Evolutionary conservation across 2,113 vertebrate species (phyloP).

Genomic region (Caranx ignobilis): DNA sequence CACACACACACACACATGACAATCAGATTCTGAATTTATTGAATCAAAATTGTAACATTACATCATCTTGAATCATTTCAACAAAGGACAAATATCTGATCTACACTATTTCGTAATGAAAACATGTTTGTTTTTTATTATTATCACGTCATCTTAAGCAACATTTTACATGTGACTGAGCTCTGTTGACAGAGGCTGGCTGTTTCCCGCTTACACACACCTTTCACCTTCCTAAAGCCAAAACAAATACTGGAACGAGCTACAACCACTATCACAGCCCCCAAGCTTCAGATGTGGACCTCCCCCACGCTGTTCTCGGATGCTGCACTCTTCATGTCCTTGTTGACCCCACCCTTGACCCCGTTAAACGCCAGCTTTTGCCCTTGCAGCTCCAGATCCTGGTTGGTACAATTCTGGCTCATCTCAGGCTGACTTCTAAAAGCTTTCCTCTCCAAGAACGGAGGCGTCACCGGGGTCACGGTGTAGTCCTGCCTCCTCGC

Average conservation of each 20-base stretch:
- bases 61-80: neutral
- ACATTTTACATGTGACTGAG: constrained; percentile 40
- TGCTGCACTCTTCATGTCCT: constrained; percentile 33
- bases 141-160: neutral
- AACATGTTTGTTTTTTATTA: neutral
- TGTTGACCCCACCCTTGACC: constrained; percentile 23
- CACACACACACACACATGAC: neutral
- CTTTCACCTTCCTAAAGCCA: neutral
- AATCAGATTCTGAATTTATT: constrained; percentile 28
- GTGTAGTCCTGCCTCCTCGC: constrained; percentile 83
- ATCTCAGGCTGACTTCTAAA: constrained; percentile 75
- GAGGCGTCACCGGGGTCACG: constrained; percentile 80
- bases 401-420: constrained; percentile 86
- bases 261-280: neutral
- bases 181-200: constrained; percentile 70
- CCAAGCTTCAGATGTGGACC: constrained; percentile 77
- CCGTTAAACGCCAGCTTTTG: constrained; percentile 66
- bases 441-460: constrained; percentile 54
- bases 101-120: neutral
- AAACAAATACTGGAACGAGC: neutral
- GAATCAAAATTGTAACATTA: neutral
- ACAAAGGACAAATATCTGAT: neutral
- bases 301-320: constrained; percentile 76
- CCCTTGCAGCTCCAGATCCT: constrained; percentile 79
- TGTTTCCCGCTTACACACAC: neutral